Evolutionary conservation across 2,888 invertebrate species (phyloP), one percentile per base, ranked within the genome.

Genomic region (Latrodectus elegans): DNA sequence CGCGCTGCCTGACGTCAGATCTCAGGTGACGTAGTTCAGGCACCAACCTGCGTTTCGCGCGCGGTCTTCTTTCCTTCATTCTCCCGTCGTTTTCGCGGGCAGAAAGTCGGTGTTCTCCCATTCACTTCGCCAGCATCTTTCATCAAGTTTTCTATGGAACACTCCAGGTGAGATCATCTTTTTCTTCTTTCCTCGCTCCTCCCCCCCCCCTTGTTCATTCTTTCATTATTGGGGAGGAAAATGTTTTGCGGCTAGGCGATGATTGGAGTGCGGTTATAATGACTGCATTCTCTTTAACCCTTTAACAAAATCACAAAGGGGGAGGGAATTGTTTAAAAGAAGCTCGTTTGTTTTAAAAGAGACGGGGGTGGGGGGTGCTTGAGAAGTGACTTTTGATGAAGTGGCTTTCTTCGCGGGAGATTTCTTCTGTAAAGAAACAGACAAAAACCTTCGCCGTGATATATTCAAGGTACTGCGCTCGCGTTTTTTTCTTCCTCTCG

Each of bases 21-120:
- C n/a, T 49, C 68, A 52, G 67, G 51, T 26, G 26, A 67, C 68
- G 64, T 51, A 76, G 65, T 77, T 38, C 60, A n/a, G n/a, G n/a
- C 60, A 60, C 60, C 60, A 60, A 60, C 60, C 60, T 60, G 60
- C 60, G 60, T 60, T 60, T 60, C 60, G 38, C 38, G 38, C 38
- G 38, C 38, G 60, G 60, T n/a, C 60, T 60, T 60, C 60, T 60
- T 60, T 60, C 12, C 60, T 60, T 60, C 60, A 60, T 15, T 12
- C 60, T 15, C 38, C 38, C 38, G 38, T 38, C 38, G 38, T 38
- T 38, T 38, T 12, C 60, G 60, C 60, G 60, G 60, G 60, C 60
- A 60, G 14, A 60, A 60, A 60, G 60, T 60, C 60, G 60, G 60
- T 60, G 60, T 60, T 60, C 60, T 60, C n/a, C 60, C 60, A 15